Base-by-base conservation (phyloP, 2,888 invertebrate species). In the Tetragnatha montana region DNA sequence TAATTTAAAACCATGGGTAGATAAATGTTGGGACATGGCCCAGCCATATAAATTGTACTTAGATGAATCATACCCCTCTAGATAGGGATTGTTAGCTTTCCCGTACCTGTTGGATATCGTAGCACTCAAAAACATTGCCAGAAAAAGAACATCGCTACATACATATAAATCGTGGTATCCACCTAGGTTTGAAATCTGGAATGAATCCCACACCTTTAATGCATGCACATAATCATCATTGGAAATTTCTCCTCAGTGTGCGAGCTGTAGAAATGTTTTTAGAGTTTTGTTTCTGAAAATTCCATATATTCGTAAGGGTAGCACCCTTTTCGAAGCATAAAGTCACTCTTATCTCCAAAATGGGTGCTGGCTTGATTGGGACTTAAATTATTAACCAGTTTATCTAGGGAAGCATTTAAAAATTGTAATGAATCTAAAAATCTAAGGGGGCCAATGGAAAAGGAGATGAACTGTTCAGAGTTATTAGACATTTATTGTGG, bases 121-220 rank as follows among this genome's bases (percentile, higher is more conserved):
- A 7, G 80, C 68, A 12, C 91, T 50, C 4, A 92, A 60, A 91
- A 92, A 92, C 47, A 92, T 88, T 47, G 92, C 87, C 90, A 92
- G 91, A 88, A 93, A 93, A 21, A 75, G 47, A 50, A 80, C 75
- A 69, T 74, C 74, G 49, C 74, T 75, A 47, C 69, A 92, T 47
- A 92, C 92, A 89, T 92, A 81, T 69, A 92, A 87, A 73, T 91
- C 88, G 49, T 91, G 86, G 87, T 92, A 92, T 87, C 92, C 91
- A 70, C 91, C 91, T 75, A 92, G 84, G 78, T 91, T 92, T 70
- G 89, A 81, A 60, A 92, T 91, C 4, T 91, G 80, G 74, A 92
- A 91, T 75, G 89, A 71, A 35, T 92, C 91, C 92, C 92, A 92
- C 17, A 92, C 91, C 81, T 88, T 81, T 76, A 91, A 22, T 1